These are phyloP conservation scores for Liasis olivaceus DNA, from an alignment of 2,797 vertebrate genomes.

Conservation along the genomic window DNA sequence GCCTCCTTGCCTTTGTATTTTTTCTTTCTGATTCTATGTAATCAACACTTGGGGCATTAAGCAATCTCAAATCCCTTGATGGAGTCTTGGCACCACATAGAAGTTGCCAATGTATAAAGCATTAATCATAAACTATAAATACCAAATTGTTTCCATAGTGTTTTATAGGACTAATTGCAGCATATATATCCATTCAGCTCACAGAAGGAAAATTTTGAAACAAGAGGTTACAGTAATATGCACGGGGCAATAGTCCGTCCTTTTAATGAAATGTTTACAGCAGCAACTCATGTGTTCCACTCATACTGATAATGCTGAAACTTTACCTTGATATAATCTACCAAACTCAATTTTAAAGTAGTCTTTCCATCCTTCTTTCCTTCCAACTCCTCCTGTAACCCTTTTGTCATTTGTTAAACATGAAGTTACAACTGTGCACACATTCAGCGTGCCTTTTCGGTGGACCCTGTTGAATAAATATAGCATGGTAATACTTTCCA, in stretches of 20 bases:
- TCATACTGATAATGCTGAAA: slow-evolving; percentile 24
- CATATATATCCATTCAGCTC: slow-evolving; percentile 1
- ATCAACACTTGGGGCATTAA: slow-evolving; percentile 25
- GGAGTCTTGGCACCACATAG: slow-evolving; percentile 36
- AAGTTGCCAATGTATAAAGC: slow-evolving; percentile 17
- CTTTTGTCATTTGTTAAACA: neutral
- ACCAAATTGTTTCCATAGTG: slow-evolving; percentile 39
- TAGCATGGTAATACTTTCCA: neutral
- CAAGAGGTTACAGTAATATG: slow-evolving; percentile 12
- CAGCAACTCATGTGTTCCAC: slow-evolving; percentile 21
- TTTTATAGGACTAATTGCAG: slow-evolving; percentile 43
- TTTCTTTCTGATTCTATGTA: neutral
- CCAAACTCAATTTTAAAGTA: neutral
- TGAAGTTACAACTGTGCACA: neutral
- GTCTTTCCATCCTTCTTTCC: neutral
- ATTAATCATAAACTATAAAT: slow-evolving; percentile 48
- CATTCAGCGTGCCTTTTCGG: neutral
- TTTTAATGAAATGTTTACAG: slow-evolving; percentile 12
- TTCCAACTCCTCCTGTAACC: neutral
- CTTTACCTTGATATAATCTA: slow-evolving; percentile 12
- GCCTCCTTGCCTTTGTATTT: neutral
- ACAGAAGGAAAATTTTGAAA: slow-evolving; percentile 22
- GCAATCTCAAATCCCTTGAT: slow-evolving; percentile 7
- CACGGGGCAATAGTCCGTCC: neutral
- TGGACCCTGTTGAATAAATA: neutral